Percentiles rank a stretch among this genome's conserved stretches.
These are phyloP conservation scores for Minunthozetes semirufus DNA, from an alignment of 2,888 invertebrate species.

Conservation along the genomic window DNA sequence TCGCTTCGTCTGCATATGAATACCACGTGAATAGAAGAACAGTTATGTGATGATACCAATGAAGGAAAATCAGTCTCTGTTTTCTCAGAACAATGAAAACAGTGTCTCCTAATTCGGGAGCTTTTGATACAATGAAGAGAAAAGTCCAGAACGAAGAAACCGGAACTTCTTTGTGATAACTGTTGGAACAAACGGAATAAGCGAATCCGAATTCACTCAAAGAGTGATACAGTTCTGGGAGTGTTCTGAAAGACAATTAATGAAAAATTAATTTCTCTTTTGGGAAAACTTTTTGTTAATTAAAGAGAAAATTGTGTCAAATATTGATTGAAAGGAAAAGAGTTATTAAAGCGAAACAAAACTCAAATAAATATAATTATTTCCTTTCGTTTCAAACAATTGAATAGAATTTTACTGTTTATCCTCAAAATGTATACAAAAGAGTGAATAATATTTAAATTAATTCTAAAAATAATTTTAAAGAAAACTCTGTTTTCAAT, in stretches of 20 bases:
- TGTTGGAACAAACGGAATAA: constrained; percentile 91
- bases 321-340: no score
- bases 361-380: no score
- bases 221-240: constrained; percentile 85
- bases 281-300: no score
- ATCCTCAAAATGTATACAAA: no score
- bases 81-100: constrained; percentile 80
- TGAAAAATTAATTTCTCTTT: no score
- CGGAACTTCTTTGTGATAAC: constrained; percentile 74
- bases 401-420: no score
- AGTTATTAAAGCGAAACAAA: no score
- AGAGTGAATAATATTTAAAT: no score
- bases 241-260: constrained; percentile 53
- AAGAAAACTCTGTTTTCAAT: no score
- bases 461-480: no score
- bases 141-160: constrained; percentile 96
- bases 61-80: constrained; percentile 84
- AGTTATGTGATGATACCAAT: constrained; percentile 96
- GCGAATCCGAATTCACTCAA: constrained; percentile 82
- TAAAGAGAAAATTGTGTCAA: no score
- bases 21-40: constrained; percentile 91
- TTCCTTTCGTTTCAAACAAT: no score
- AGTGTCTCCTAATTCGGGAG: constrained; percentile 92
- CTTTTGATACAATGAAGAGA: constrained; percentile 92
- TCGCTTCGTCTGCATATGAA: constrained; percentile 55